Evolutionary conservation across 2,113 vertebrate species (phyloP).

Genomic region (Canis aureus): DNA sequence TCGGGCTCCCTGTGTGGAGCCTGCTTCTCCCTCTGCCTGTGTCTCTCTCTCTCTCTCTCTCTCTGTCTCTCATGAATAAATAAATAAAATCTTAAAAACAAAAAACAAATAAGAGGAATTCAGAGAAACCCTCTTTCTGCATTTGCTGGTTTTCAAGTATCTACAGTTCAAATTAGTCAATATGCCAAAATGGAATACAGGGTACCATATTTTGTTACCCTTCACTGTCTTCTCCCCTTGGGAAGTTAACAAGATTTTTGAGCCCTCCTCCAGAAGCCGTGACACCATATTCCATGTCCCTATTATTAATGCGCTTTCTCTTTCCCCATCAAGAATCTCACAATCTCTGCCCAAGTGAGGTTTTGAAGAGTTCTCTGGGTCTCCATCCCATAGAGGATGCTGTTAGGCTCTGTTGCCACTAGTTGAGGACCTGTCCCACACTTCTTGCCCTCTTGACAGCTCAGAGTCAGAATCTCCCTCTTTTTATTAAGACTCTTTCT

Average conservation of each 20-base stretch:
- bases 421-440: neutral
- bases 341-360: neutral
- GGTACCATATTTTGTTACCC: neutral
- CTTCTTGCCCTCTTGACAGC: neutral
- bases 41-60: too few relatives aligned
- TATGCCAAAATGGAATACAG: neutral
- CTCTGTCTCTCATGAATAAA: too few relatives aligned
- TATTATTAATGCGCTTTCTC: neutral
- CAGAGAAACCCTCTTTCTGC: neutral
- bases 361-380: neutral
- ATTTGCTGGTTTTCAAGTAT: neutral
- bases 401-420: neutral
- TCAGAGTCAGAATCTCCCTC: slow-evolving; percentile 14
- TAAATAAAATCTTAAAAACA: too few relatives aligned
- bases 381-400: neutral
- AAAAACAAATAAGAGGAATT: neutral
- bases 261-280: neutral
- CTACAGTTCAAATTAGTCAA: neutral
- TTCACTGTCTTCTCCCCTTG: neutral
- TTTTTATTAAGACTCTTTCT: neutral
- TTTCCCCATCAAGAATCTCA: neutral
- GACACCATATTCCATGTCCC: neutral
- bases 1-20: too few relatives aligned
- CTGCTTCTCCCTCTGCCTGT: too few relatives aligned
- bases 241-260: neutral